Conservation (phyloP, 2,113 vertebrate genomes). For the Collichthys lucidus region DNA sequence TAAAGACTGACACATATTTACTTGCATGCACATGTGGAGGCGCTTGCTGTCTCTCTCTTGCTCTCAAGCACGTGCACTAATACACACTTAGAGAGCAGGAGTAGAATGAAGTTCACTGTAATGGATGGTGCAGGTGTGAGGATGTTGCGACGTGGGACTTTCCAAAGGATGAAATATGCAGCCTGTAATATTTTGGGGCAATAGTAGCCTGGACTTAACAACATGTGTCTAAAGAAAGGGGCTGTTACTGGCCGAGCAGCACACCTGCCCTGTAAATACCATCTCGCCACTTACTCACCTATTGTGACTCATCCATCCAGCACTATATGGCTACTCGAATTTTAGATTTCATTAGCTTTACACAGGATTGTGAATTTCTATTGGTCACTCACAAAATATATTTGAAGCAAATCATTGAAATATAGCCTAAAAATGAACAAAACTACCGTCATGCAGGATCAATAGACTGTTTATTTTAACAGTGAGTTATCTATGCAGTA, state of each 20-base stretch:
- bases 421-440: background rate
- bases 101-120: slow-evolving; percentile 32
- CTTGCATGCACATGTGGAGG: slow-evolving; percentile 28
- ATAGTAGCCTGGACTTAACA: slow-evolving; percentile 33
- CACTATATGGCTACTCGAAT: background rate
- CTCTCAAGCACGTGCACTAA: slow-evolving; percentile 25
- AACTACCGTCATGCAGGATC: background rate
- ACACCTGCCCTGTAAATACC: slow-evolving; percentile 66
- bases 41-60: slow-evolving; percentile 21
- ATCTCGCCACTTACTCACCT: slow-evolving; percentile 16
- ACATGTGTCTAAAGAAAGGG: slow-evolving; percentile 47
- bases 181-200: slow-evolving; percentile 36
- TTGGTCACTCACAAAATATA: background rate
- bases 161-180: slow-evolving; percentile 58
- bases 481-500: slow-evolving; percentile 41
- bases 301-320: background rate
- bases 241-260: slow-evolving; percentile 58
- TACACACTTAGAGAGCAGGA: slow-evolving; percentile 15
- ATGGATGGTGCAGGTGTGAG: slow-evolving; percentile 74
- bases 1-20: slow-evolving; percentile 62
- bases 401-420: background rate
- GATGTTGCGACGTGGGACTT: slow-evolving; percentile 63
- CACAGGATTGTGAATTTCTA: background rate
- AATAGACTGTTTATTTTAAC: background rate
- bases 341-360: background rate